Evolutionary conservation across 2,113 vertebrate species (phyloP).

Genomic region (Mormoops blainvillei): DNA sequence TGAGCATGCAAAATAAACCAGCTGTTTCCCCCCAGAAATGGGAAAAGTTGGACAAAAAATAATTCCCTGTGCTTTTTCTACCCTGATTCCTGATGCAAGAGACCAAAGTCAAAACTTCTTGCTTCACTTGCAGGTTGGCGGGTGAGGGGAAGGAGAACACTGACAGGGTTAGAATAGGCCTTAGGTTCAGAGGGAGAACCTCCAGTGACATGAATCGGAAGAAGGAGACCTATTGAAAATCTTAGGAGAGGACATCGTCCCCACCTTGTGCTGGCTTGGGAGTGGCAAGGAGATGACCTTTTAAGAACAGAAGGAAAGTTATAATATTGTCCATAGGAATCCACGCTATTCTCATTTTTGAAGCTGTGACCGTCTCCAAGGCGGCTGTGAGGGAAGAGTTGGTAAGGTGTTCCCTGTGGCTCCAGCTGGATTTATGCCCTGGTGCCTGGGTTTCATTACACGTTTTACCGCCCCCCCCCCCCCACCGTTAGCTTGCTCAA

Average conservation of each 20-base stretch:
- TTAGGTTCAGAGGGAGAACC: neutral
- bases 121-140: neutral
- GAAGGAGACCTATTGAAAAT: neutral
- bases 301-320: neutral
- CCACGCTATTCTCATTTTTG: neutral
- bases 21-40: neutral
- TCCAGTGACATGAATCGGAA: neutral
- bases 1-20: neutral
- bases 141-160: neutral
- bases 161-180: neutral
- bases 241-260: neutral
- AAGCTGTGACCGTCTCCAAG: too few relatives aligned
- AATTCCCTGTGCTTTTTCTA: neutral
- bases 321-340: neutral
- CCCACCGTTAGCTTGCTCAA: neutral
- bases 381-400: neutral
- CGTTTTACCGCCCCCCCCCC: neutral
- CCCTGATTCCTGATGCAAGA: neutral
- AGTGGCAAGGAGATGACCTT: neutral
- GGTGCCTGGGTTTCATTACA: neutral
- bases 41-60: neutral
- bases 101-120: neutral
- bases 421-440: neutral
- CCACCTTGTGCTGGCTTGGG: neutral
- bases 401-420: neutral